These are phyloP conservation scores for Gallinago nigripennis DNA, from an alignment of 2,797 vertebrate genomes.

Conservation along the genomic window DNA sequence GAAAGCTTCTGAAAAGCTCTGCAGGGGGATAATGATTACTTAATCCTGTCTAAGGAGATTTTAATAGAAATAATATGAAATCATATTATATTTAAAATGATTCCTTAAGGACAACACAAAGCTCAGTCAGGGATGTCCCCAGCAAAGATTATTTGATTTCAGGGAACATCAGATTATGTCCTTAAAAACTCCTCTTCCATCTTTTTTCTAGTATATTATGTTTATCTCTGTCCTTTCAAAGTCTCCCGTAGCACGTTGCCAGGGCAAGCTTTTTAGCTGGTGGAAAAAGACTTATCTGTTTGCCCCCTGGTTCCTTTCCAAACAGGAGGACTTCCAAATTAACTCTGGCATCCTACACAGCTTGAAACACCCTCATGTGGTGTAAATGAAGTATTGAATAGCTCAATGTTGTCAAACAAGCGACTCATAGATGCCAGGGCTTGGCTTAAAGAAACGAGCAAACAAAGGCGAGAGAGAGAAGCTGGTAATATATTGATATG, in stretches of 20 bases:
- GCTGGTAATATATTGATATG: background rate
- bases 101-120: background rate
- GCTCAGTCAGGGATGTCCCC: background rate
- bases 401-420: background rate
- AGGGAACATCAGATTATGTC: background rate
- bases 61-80: background rate
- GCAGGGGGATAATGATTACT: background rate
- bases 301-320: background rate
- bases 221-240: background rate
- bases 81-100: background rate
- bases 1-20: conserved; percentile 22
- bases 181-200: background rate
- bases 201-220: background rate
- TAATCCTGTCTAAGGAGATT: background rate
- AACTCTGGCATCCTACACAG: background rate
- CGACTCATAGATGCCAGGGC: background rate
- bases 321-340: background rate
- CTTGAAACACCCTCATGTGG: conserved; percentile 37
- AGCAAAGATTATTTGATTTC: background rate
- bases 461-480: background rate
- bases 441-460: background rate
- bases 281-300: background rate
- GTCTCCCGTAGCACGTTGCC: background rate
- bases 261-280: background rate
- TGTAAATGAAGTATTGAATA: conserved; percentile 1